phyloP scores from a whole-genome alignment of 2,888 invertebrate genomes.

The Mythimna albipuncta region DNA sequence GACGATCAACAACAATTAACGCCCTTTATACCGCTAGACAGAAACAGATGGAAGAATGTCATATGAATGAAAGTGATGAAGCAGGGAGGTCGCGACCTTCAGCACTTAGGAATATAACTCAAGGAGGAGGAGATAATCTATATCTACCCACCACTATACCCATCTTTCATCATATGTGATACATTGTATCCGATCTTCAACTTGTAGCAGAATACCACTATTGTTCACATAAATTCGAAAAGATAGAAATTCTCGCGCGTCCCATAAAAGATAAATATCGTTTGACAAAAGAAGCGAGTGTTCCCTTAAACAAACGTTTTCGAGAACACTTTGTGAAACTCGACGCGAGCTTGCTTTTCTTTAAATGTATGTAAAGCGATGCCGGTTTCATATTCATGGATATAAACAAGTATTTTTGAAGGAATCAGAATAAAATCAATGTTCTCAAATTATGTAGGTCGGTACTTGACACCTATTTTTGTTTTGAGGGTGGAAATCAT shows the following conservation, averaged over 20 bases:
- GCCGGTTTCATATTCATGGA: constrained; percentile 39
- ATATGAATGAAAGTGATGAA: too few relatives aligned
- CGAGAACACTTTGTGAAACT: constrained; percentile 49
- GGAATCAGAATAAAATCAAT: background rate
- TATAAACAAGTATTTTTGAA: constrained; percentile 18
- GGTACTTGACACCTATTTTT: background rate
- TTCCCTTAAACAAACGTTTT: constrained; percentile 51
- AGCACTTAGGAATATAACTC: too few relatives aligned
- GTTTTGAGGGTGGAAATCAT: too few relatives aligned
- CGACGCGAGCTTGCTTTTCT: constrained; percentile 22
- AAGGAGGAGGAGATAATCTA: too few relatives aligned
- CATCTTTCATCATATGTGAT: background rate
- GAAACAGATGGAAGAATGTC: too few relatives aligned
- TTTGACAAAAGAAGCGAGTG: constrained; percentile 45
- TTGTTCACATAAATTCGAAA: constrained; percentile 17
- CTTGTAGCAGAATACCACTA: background rate
- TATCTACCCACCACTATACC: too few relatives aligned
- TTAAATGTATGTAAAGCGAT: constrained; percentile 46
- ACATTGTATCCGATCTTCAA: background rate
- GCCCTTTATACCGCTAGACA: too few relatives aligned
- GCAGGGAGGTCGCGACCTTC: too few relatives aligned
- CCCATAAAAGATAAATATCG: constrained; percentile 47
- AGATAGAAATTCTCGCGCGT: constrained; percentile 5
- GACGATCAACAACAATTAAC: too few relatives aligned
- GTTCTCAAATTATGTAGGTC: background rate